Evolutionary conservation across 2,113 vertebrate genomes (phyloP).

Genomic region (Forbesichthys papilliferus): DNA sequence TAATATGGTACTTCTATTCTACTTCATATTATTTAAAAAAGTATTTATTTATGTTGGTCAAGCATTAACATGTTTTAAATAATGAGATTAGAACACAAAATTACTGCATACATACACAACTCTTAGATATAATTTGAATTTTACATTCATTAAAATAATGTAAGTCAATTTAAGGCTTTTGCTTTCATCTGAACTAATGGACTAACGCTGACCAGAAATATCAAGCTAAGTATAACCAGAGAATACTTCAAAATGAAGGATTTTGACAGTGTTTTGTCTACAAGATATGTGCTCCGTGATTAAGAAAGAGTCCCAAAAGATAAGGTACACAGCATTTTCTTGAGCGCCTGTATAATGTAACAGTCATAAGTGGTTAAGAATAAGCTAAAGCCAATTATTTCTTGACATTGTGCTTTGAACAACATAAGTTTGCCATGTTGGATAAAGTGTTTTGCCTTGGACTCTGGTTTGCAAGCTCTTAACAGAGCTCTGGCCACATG

Average conservation of each 20-base stretch:
- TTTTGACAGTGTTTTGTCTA: slow-evolving; percentile 42
- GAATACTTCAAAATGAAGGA: slow-evolving; percentile 22
- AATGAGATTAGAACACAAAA: no score
- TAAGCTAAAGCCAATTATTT: slow-evolving; percentile 5
- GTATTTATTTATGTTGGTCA: not conserved
- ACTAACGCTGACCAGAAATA: not conserved
- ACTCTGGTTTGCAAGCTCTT: slow-evolving; percentile 22
- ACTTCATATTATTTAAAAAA: not conserved
- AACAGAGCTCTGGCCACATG: slow-evolving; percentile 10
- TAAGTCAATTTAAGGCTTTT: not conserved
- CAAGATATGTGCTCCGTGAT: slow-evolving; percentile 18
- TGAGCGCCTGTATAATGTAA: slow-evolving; percentile 1
- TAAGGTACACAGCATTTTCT: not conserved
- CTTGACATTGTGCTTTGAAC: slow-evolving; percentile 34
- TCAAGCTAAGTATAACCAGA: not conserved
- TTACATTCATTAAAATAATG: not conserved
- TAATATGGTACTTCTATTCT: slow-evolving; percentile 2
- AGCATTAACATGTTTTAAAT: slow-evolving; percentile 16
- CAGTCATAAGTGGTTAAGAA: slow-evolving; percentile 13
- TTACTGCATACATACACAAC: no score
- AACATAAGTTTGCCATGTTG: slow-evolving; percentile 20
- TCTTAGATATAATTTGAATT: not conserved
- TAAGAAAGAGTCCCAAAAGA: slow-evolving; percentile 1
- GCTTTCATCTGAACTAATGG: slow-evolving; percentile 4
- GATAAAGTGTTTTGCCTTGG: slow-evolving; percentile 45